phyloP scores from a whole-genome alignment of 2,797 vertebrate genomes.

The Channa striata region DNA sequence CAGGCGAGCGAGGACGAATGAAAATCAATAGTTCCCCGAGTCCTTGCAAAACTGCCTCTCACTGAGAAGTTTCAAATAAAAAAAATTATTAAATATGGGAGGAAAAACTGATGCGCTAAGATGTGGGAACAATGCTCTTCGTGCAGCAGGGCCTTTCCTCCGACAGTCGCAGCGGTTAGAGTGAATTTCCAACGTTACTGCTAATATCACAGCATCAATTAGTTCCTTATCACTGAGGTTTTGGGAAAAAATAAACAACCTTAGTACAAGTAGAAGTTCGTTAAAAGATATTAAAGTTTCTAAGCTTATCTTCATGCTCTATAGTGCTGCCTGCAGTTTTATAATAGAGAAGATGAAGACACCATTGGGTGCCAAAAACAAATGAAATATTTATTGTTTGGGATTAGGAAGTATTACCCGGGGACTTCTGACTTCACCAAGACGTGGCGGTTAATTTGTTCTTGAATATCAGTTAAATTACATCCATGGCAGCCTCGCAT shows the following conservation, averaged over 20 bases:
- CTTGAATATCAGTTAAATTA: conserved; percentile 31
- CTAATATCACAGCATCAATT: conserved; percentile 28
- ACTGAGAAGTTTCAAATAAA: conserved; percentile 29
- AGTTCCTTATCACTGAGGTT: conserved; percentile 8
- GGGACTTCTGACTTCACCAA: conserved; percentile 25
- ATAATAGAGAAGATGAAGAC: conserved; percentile 3
- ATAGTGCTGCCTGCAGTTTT: not conserved
- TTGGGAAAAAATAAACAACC: conserved; percentile 11
- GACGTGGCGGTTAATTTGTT: conserved; percentile 22
- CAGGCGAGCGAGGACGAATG: conserved; percentile 42
- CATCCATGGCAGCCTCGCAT: conserved; percentile 20
- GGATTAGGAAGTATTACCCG: conserved; percentile 32
- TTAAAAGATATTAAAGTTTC: not conserved
- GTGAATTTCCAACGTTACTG: conserved; percentile 22
- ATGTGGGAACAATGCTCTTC: conserved; percentile 35
- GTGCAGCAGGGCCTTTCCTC: conserved; percentile 32
- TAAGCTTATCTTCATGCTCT: not conserved
- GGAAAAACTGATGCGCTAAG: conserved; percentile 17
- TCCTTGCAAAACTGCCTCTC: conserved; percentile 45
- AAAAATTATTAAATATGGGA: not conserved
- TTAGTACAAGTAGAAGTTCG: not conserved
- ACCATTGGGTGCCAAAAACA: conserved; percentile 5
- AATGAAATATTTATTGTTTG: conserved; percentile 20
- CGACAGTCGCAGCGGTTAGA: not conserved
- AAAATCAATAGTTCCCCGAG: conserved; percentile 66